Percentiles rank a stretch among this genome's conserved stretches.
Evolutionary conservation across 2,113 vertebrate genomes (phyloP).

Genomic region (Chlamydotis undulata): DNA sequence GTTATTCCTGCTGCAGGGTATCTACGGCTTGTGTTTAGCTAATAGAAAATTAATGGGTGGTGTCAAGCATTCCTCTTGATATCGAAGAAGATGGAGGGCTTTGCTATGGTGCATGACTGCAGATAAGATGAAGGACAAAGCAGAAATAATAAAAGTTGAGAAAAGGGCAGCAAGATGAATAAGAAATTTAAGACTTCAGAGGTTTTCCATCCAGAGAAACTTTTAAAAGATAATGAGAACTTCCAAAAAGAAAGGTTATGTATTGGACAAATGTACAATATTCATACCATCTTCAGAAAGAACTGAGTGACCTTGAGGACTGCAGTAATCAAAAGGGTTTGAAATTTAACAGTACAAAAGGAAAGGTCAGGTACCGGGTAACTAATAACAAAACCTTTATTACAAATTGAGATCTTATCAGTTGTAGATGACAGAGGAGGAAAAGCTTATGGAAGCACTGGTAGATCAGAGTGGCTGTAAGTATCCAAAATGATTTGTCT

Average conservation of each 20-base stretch:
- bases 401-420: neutral
- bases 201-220: neutral
- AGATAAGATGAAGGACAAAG: neutral
- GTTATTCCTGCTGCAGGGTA: neutral
- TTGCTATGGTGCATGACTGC: neutral
- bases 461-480: neutral
- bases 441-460: neutral
- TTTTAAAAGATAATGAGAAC: conserved; percentile 37
- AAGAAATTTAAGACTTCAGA: neutral
- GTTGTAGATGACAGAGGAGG: conserved; percentile 11
- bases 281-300: conserved; percentile 35
- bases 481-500: neutral
- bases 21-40: neutral
- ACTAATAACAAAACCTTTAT: conserved; percentile 18
- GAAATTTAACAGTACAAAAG: neutral
- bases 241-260: conserved; percentile 39
- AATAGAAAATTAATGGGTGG: neutral
- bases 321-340: conserved; percentile 7
- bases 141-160: conserved; percentile 8
- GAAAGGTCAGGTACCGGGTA: neutral
- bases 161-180: conserved; percentile 28
- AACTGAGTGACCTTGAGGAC: conserved; percentile 25
- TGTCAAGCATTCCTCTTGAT: neutral
- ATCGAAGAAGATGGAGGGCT: neutral
- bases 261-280: conserved; percentile 41